These are phyloP conservation scores for Athene noctua DNA, from an alignment of 2,113 vertebrate genomes.

Conservation along the genomic window DNA sequence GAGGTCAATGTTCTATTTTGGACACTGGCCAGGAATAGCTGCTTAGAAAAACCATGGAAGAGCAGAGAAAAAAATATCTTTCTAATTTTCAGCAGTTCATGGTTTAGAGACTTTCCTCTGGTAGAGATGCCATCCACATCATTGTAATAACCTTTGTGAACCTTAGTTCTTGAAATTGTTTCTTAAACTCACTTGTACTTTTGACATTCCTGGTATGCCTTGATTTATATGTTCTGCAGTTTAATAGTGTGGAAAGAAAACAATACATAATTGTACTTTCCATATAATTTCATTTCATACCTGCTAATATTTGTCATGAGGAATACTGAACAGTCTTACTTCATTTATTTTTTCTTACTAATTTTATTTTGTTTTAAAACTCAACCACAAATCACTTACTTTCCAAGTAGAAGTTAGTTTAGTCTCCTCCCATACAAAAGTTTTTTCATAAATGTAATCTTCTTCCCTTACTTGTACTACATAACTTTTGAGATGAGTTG, in stretches of 20 bases:
- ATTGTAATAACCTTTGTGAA: not conserved
- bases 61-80: not conserved
- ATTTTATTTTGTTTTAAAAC: not conserved
- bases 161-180: not conserved
- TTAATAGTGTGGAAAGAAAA: not conserved
- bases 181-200: not conserved
- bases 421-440: not conserved
- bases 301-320: not conserved
- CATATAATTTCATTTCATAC: not conserved
- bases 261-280: not conserved
- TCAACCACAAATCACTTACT: not conserved
- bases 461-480: not conserved
- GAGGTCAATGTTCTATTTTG: not conserved
- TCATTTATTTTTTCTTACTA: not conserved
- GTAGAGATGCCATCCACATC: not conserved
- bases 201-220: not conserved
- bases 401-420: not conserved
- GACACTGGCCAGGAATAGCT: not conserved
- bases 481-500: not conserved
- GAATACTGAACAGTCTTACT: not conserved
- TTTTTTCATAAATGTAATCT: not conserved
- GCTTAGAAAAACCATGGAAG: not conserved
- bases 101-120: not conserved
- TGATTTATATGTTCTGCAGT: not conserved
- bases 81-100: not conserved